phyloP scores from a whole-genome alignment of 2,113 vertebrate species.

The Saguinus midas region DNA sequence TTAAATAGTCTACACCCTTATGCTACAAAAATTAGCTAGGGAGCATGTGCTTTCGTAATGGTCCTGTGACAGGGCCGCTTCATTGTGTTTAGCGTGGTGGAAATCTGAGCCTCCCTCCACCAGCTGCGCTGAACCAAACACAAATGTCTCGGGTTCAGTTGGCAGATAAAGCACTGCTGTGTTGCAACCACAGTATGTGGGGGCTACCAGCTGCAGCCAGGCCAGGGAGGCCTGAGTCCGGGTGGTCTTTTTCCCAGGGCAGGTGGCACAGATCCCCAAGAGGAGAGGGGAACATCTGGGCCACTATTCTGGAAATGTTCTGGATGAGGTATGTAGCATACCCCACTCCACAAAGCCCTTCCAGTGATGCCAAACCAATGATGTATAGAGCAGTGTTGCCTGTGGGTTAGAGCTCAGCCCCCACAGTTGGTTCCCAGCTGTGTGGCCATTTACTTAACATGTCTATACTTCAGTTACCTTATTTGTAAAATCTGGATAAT shows the following conservation, averaged over 20 bases:
- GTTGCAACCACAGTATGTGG: background rate
- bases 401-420: background rate
- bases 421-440: background rate
- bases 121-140: slow-evolving; percentile 21
- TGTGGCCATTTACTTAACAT: background rate
- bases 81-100: slow-evolving; percentile 43
- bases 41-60: slow-evolving; percentile 32
- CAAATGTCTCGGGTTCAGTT: slow-evolving; percentile 30
- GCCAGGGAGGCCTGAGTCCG: background rate
- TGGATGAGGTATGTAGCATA: background rate
- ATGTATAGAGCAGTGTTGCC: rapidly evolving
- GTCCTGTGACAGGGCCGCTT: background rate
- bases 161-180: slow-evolving; percentile 17
- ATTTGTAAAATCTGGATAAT: background rate
- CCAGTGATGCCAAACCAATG: background rate
- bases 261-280: background rate
- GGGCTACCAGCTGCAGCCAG: background rate
- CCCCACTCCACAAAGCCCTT: background rate
- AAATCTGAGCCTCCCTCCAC: slow-evolving; percentile 58
- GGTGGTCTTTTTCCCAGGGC: slow-evolving; percentile 10
- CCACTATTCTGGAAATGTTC: background rate
- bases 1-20: slow-evolving; percentile 79
- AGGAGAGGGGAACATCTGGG: background rate
- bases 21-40: slow-evolving; percentile 67
- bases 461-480: background rate